phyloP scores from a whole-genome alignment of 2,797 vertebrate species.

The Diplodus puntazzo region DNA sequence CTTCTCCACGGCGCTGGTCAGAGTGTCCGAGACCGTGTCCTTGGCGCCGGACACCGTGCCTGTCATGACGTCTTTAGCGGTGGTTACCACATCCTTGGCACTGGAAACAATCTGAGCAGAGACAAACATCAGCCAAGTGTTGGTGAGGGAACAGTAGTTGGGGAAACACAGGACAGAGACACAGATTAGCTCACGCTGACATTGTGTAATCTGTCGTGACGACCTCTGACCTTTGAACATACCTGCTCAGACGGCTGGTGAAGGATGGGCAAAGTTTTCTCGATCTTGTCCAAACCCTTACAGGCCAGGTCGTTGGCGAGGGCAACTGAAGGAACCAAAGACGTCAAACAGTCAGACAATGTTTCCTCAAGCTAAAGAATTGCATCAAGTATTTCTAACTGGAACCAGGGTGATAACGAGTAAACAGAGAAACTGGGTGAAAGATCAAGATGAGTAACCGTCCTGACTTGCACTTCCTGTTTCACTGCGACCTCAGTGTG shows the following conservation, averaged over 20 bases:
- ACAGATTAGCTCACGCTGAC: background rate
- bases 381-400: background rate
- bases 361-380: background rate
- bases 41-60: constrained; percentile 88
- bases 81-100: constrained; percentile 88
- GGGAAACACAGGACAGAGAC: constrained; percentile 32
- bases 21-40: constrained; percentile 85
- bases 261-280: constrained; percentile 92
- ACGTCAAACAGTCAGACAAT: background rate
- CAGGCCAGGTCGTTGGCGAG: constrained; percentile 93
- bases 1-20: constrained; percentile 87
- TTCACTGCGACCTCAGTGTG: constrained; percentile 28
- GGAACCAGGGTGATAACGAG: background rate
- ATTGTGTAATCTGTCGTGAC: constrained; percentile 33
- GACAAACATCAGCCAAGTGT: background rate
- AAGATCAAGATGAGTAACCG: constrained; percentile 45
- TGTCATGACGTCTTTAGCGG: constrained; percentile 86
- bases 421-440: constrained; percentile 55
- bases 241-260: constrained; percentile 93
- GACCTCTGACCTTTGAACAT: constrained; percentile 25
- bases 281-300: constrained; percentile 93
- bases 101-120: constrained; percentile 88
- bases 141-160: constrained; percentile 16
- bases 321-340: constrained; percentile 82
- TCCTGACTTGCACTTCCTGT: constrained; percentile 44